A percentile compares a stretch with the other conserved stretches of the same genome.
Evolutionary conservation across 2,113 vertebrate genomes (phyloP).

Genomic region (Oreochromis niloticus): DNA sequence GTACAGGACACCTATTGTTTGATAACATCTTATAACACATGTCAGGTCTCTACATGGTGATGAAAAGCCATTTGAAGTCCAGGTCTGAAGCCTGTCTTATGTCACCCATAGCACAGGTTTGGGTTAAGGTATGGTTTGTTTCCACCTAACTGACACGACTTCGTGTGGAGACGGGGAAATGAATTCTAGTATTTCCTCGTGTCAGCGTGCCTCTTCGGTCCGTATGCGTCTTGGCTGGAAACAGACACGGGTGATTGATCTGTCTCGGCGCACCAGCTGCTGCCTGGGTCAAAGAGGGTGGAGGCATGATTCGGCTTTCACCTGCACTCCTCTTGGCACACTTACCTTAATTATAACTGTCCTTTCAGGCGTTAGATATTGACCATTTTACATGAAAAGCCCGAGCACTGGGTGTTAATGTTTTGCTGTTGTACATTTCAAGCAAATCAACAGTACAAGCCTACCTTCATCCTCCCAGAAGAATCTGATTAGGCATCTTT

Average conservation of each 20-base stretch:
- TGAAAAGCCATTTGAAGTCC: not conserved
- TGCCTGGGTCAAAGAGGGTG: conserved; percentile 30
- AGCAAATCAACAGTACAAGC: not conserved
- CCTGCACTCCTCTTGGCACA: conserved; percentile 5
- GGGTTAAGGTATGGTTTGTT: not conserved
- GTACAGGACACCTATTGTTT: not conserved
- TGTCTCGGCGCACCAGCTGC: conserved; percentile 37
- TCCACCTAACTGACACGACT: not conserved
- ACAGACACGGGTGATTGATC: conserved; percentile 54
- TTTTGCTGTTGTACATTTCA: not conserved
- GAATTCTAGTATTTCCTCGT: not conserved
- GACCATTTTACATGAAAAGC: not conserved
- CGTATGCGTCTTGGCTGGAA: conserved; percentile 1
- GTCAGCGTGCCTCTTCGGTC: not conserved
- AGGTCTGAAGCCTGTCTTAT: not conserved
- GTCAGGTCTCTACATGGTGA: not conserved
- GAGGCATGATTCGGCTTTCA: conserved; percentile 60
- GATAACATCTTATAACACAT: not conserved
- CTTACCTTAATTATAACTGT: conserved; percentile 47
- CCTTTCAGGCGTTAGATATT: not conserved
- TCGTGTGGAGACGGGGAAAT: not conserved
- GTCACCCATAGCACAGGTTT: not conserved
- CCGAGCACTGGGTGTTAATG: not conserved
- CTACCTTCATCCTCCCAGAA: not conserved
- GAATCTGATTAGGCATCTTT: not conserved